A percentile compares a stretch with the other conserved stretches of the same genome.
These are phyloP conservation scores for Biston betularia DNA, from an alignment of 2,888 invertebrate species.

Conservation along the genomic window DNA sequence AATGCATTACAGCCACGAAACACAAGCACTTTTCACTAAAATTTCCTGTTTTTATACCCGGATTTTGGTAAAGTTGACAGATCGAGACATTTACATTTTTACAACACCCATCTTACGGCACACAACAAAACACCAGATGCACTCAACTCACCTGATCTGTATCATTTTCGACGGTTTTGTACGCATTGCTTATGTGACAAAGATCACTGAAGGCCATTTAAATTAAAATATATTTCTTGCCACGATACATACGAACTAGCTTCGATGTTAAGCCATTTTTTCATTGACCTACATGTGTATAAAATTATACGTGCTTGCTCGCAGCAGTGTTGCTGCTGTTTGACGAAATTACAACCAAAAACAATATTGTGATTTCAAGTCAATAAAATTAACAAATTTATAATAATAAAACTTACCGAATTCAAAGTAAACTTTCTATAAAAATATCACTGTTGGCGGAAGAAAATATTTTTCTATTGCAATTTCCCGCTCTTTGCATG, in stretches of 20 bases:
- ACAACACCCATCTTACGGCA: constrained; percentile 73
- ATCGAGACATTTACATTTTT: constrained; percentile 68
- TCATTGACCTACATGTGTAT: constrained; percentile 86
- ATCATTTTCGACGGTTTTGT: constrained; percentile 84
- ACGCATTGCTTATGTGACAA: constrained; percentile 84
- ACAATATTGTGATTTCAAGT: constrained; percentile 1
- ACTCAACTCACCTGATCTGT: constrained; percentile 78
- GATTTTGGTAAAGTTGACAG: constrained; percentile 83
- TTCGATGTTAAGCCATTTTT: constrained; percentile 84
- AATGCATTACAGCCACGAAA: constrained; percentile 25
- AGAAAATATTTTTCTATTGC: constrained; percentile 35
- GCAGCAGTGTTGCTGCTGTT: constrained; percentile 75
- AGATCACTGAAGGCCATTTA: constrained; percentile 87
- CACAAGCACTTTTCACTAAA: constrained; percentile 55
- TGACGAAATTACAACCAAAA: constrained; percentile 40
- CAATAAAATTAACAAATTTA: constrained; percentile 3
- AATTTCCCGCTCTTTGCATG: constrained; percentile 43
- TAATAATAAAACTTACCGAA: constrained; percentile 51
- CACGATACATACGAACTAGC: constrained; percentile 82
- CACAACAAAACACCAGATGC: constrained; percentile 66
- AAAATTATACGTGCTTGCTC: constrained; percentile 77
- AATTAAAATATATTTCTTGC: constrained; percentile 84
- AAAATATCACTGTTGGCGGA: constrained; percentile 1
- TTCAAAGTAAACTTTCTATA: constrained; percentile 31
- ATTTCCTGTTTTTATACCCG: constrained; percentile 67